phyloP scores from a whole-genome alignment of 2,113 vertebrate genomes.

The Aythya baeri region DNA sequence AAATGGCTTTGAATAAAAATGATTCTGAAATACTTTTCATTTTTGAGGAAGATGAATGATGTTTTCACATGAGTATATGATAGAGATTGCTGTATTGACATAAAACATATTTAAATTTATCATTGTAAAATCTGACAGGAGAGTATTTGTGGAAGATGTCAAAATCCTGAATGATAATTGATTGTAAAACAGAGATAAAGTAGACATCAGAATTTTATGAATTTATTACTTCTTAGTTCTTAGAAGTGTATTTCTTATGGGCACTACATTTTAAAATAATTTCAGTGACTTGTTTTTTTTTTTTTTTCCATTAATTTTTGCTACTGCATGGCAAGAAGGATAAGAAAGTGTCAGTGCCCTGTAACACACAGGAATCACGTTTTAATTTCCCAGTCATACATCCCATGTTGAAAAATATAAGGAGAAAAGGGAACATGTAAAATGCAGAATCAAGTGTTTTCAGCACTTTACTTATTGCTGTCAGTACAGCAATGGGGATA shows the following conservation, averaged over 20 bases:
- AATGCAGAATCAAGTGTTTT: neutral
- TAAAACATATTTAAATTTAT: neutral
- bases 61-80: neutral
- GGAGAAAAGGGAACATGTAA: neutral
- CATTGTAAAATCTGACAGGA: neutral
- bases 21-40: neutral
- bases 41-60: neutral
- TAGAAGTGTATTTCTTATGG: neutral
- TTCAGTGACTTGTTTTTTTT: neutral
- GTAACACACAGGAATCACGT: neutral
- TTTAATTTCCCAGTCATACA: neutral
- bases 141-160: neutral
- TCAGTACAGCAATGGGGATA: neutral
- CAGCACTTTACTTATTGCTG: neutral
- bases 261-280: neutral
- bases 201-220: neutral
- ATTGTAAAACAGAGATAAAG: neutral
- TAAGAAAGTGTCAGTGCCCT: neutral
- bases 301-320: neutral
- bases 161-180: neutral
- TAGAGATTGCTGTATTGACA: neutral
- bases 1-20: neutral
- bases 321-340: neutral
- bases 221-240: neutral
- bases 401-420: neutral